phyloP scores from a whole-genome alignment of 1,140 invertebrate genomes.

The Lepeophtheirus salmonis region DNA sequence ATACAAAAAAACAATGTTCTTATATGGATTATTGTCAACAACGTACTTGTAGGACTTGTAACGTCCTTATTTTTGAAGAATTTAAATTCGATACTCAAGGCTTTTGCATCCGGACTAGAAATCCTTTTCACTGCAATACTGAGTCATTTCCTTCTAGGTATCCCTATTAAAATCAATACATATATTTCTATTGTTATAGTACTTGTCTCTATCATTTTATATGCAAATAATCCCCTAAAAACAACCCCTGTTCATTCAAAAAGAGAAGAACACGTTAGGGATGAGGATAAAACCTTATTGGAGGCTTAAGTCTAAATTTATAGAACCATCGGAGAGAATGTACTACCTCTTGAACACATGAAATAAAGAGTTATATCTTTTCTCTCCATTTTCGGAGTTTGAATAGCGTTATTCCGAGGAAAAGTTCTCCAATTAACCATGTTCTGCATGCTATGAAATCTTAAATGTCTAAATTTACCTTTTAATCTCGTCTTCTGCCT shows the following conservation, averaged over 20 bases:
- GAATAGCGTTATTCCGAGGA: too few relatives aligned
- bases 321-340: too few relatives aligned
- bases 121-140: conserved; percentile 72
- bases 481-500: background rate
- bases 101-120: conserved; percentile 83
- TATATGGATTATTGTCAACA: conserved; percentile 65
- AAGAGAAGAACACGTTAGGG: too few relatives aligned
- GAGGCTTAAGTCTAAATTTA: too few relatives aligned
- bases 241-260: background rate
- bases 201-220: conserved; percentile 58
- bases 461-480: background rate
- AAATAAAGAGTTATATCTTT: too few relatives aligned
- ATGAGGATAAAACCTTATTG: too few relatives aligned
- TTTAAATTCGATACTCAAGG: conserved; percentile 87
- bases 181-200: conserved; percentile 61
- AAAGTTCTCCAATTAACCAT: too few relatives aligned
- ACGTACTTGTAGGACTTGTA: conserved; percentile 72
- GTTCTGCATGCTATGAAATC: too few relatives aligned
- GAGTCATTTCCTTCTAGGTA: conserved; percentile 57
- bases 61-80: conserved; percentile 82
- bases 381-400: too few relatives aligned
- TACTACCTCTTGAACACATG: too few relatives aligned
- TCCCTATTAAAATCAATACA: conserved; percentile 64
- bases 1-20: conserved; percentile 38
- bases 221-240: conserved; percentile 66